A percentile compares a stretch with the other conserved stretches of the same genome.
phyloP scores from a whole-genome alignment of 2,888 invertebrate genomes.

The Eristalis tenax region DNA sequence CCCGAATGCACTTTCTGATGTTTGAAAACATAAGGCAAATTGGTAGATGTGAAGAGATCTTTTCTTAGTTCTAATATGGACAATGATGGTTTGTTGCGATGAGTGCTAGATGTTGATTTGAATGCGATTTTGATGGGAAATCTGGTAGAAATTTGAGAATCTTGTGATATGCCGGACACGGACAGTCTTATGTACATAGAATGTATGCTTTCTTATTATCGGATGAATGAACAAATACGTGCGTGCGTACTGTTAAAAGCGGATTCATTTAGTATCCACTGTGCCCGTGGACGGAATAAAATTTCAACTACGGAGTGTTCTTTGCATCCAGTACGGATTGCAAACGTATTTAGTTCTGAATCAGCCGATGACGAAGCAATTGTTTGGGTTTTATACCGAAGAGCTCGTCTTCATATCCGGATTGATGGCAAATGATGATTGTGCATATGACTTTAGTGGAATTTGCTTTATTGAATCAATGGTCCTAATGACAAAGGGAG shows the following conservation, averaged over 20 bases:
- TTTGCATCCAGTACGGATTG: not conserved
- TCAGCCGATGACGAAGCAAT: not conserved
- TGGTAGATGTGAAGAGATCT: not conserved
- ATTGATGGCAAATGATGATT: not conserved
- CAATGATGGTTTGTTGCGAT: not conserved
- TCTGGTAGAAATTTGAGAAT: not conserved
- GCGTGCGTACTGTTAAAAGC: not conserved
- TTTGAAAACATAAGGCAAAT: not conserved
- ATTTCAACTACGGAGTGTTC: not conserved
- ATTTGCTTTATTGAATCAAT: too few relatives aligned
- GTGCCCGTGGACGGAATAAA: not conserved
- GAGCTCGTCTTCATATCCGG: not conserved
- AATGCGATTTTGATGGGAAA: not conserved
- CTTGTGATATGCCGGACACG: not conserved
- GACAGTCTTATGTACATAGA: not conserved
- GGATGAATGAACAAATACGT: not conserved
- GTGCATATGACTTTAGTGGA: too few relatives aligned
- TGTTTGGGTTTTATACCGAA: not conserved
- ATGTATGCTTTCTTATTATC: not conserved
- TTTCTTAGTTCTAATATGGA: not conserved
- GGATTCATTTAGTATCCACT: not conserved
- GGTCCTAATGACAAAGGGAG: too few relatives aligned
- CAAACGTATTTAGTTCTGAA: not conserved
- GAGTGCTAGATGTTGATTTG: not conserved
- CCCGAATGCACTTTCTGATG: slow-evolving; percentile 27